Percentiles rank a stretch among this genome's conserved stretches.
Evolutionary conservation across 2,113 vertebrate species (phyloP).

Genomic region (Catharus minimus): DNA sequence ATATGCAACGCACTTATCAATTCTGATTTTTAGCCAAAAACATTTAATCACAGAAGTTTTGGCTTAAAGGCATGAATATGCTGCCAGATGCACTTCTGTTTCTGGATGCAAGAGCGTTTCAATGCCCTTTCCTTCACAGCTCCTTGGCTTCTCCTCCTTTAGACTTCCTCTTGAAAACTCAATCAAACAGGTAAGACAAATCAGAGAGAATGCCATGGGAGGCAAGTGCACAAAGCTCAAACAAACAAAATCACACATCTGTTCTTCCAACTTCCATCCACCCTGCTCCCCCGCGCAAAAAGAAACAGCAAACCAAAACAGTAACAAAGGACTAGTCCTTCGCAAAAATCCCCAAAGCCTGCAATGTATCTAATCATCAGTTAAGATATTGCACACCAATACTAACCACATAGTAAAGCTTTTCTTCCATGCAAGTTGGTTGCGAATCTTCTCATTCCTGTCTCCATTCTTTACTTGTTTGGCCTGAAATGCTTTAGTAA

Average conservation of each 20-base stretch:
- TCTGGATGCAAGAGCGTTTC: neutral
- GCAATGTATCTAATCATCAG: neutral
- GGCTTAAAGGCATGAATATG: neutral
- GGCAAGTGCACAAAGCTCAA: neutral
- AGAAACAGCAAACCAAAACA: neutral
- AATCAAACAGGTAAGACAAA: neutral
- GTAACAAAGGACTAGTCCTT: neutral
- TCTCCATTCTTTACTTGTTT: neutral
- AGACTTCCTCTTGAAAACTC: neutral
- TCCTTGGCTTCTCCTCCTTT: neutral
- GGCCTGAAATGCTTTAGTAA: neutral
- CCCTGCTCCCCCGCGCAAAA: neutral
- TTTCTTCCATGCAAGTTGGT: neutral
- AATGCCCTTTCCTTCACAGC: neutral
- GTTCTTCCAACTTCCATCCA: neutral
- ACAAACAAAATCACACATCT: neutral
- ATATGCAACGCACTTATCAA: neutral
- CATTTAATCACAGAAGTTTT: neutral
- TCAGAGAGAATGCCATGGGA: neutral
- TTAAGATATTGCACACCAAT: neutral
- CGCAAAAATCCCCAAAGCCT: neutral
- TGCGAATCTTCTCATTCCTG: neutral
- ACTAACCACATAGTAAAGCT: neutral
- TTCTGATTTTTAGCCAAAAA: neutral
- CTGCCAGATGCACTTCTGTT: neutral